These are phyloP conservation scores for Ethmia dodecea DNA, from an alignment of 2,888 invertebrate species.

Conservation along the genomic window DNA sequence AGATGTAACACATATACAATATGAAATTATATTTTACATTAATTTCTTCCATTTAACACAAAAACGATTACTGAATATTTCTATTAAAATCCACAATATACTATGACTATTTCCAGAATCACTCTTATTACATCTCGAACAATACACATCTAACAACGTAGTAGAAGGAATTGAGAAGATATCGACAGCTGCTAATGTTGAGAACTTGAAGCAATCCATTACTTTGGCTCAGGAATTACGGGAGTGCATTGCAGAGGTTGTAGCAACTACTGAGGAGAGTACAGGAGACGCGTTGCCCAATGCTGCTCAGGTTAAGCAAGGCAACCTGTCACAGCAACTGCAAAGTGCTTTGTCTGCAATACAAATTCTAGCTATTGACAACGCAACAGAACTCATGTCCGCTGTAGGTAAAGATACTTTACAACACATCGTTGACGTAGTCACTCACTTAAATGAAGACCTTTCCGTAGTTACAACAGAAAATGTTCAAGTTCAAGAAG, in stretches of 20 bases:
- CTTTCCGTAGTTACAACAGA: background rate
- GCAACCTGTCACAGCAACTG: constrained; percentile 4
- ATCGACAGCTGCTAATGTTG: constrained; percentile 2
- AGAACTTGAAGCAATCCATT: constrained; percentile 14
- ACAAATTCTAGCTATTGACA: constrained; percentile 1
- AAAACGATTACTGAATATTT: no score
- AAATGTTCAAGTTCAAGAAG: background rate
- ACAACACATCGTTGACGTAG: background rate
- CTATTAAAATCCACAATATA: no score
- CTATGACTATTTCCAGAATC: constrained; percentile 17
- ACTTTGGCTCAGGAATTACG: constrained; percentile 13
- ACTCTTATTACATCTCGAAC: constrained; percentile 14
- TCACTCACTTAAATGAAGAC: constrained; percentile 5
- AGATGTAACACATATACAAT: no score
- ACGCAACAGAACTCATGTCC: background rate
- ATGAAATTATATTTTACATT: no score
- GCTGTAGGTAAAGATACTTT: background rate
- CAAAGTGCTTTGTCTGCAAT: constrained; percentile 3
- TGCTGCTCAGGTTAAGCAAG: background rate
- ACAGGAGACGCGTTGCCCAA: background rate
- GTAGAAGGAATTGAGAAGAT: constrained; percentile 8
- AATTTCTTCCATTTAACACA: no score
- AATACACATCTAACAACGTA: constrained; percentile 11
- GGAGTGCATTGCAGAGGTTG: constrained; percentile 5
- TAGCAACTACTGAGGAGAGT: background rate